Evolutionary conservation across 1,140 invertebrate species (phyloP), one percentile per base, ranked within the genome.

Genomic region (Ridgeia piscesae): DNA sequence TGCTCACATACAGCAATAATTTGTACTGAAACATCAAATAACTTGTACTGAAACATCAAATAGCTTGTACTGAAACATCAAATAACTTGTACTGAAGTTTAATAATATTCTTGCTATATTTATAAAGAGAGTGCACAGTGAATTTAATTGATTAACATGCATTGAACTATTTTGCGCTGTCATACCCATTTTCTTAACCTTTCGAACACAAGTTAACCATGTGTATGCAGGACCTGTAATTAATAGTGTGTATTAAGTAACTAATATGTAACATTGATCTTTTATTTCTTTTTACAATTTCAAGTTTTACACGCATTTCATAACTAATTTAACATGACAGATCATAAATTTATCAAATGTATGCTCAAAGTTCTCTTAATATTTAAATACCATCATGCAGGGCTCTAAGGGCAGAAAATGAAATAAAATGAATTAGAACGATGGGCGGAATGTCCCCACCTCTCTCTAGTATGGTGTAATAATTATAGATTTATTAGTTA

Each of bases 1-100:
- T 95, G 35, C 94, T 95, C 17, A 96, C 94, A 92, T 96, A 96
- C 92, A 96, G 92, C 91, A 96, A 93, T 14, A 96, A 93, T 89
- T 94, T 95, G 92, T 96, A 96, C 95, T 96, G 93, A 93, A 95
- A 95, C 48, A 89, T 48, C 34, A 77, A 89, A 89, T 34, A 8
- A n/a, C n/a, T n/a, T 91, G 42, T 42, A 42, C 42, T 42, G 4
- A 42, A 42, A 42, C 42, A 42, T 4, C 42, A 42, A n/a, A 42
- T 11, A 42, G 11, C 42, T 42, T 42, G 42, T 42, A 42, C 4
- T 42, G 42, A 42, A 42, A 42, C 42, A 42, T 4, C 11, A 11
- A 42, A 42, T 11, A 42, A 42, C 42, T 42, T 42, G 42, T 42
- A 4, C 42, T 42, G 42, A 42, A 42, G 11, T 34, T 90, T 90